phyloP scores from a whole-genome alignment of 2,113 vertebrate species.

The Bufo bufo region DNA sequence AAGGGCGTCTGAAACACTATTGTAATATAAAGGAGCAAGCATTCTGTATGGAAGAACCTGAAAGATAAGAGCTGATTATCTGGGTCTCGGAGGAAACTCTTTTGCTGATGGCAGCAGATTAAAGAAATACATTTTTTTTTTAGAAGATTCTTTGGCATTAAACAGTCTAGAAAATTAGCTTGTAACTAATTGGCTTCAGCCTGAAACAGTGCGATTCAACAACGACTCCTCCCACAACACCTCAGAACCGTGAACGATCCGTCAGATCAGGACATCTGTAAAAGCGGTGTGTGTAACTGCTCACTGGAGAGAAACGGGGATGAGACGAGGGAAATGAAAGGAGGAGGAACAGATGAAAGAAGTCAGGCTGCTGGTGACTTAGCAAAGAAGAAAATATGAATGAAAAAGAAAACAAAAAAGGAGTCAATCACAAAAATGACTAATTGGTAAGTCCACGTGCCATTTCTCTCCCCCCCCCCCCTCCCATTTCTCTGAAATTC shows the following conservation, averaged over 20 bases:
- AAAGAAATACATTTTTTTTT: slow-evolving; percentile 10
- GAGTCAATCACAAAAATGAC: not conserved
- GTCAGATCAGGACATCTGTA: slow-evolving; percentile 38
- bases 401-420: not conserved
- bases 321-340: not conserved
- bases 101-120: slow-evolving; percentile 45
- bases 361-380: not conserved
- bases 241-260: slow-evolving; percentile 15
- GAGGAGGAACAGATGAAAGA: slow-evolving; percentile 5
- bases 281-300: not conserved
- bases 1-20: not conserved
- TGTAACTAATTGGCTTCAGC: slow-evolving; percentile 42
- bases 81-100: slow-evolving; percentile 36
- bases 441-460: no score
- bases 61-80: slow-evolving; percentile 30
- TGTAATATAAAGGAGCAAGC: not conserved
- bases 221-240: slow-evolving; percentile 37
- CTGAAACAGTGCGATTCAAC: not conserved
- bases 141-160: slow-evolving; percentile 12
- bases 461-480: no score
- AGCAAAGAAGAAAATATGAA: slow-evolving; percentile 1
- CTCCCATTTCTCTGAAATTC: not conserved
- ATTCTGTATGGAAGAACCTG: not conserved
- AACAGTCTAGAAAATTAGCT: slow-evolving; percentile 44
- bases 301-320: not conserved